Base-by-base conservation (phyloP, 1,140 invertebrate species). In the Leguminivora glycinivorella region DNA sequence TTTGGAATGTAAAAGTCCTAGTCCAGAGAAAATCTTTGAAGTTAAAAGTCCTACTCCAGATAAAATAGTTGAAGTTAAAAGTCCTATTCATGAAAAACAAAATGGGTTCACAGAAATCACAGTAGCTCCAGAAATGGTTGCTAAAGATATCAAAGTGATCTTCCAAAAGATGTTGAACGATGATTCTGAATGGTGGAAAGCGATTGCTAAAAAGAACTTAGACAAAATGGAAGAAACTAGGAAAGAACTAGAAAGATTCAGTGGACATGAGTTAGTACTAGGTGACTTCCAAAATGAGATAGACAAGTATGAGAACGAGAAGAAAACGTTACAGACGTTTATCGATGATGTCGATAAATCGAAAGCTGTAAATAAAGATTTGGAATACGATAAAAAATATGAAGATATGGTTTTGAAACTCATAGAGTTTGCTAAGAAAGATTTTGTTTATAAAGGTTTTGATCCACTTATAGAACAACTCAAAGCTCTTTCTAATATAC, bases 131-230 rank as follows among this genome's bases (percentile, higher is more conserved):
- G 74, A 79, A 22, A 77, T 74, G 0, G 73, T 74, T 40, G 70
- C 70, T 9, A 83, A 78, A 70, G 77, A 83, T 71, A 77, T 81
- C 19, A 89, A 82, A 71, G 81, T 76, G 40, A 81, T 92, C 67
- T 92, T 92, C 72, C 92, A 91, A 91, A 88, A 86, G 72, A 79
- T 92, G 78, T 92, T 92, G 72, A 89, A 87, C 73, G 86, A 92
- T 72, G 92, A 92, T 67, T 87, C 89, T 0, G 91, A 92, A 70
- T 90, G 89, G 82, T 92, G 91, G 91, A 92, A 90, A 69, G 89
- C 84, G 1, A 72, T 92, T 26, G 89, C 91, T 22, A 85, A 91
- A 66, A 86, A 90, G 60, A 90, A 92, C 76, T 75, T 92, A n/a
- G 83, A 90, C 3, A 91, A 89, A 82, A 90, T 90, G 85, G 84